Percentiles rank a stretch among this genome's conserved stretches.
Evolutionary conservation across 2,888 invertebrate species (phyloP).

Genomic region (Cerceris ruficornis): DNA sequence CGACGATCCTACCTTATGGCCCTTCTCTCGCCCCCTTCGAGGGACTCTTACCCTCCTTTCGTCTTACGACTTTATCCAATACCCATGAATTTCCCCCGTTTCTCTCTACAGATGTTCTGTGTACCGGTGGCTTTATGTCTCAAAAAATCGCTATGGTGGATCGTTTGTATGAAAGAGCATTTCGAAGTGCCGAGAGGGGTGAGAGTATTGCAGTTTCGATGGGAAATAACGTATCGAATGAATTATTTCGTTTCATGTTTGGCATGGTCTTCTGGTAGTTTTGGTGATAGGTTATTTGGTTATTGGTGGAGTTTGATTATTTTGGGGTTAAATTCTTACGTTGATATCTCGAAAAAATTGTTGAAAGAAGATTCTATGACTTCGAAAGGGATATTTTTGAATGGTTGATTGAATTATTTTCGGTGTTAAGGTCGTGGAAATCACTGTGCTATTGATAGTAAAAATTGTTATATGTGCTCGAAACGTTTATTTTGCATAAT

Average conservation of each 20-base stretch:
- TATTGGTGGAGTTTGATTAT: too few relatives aligned
- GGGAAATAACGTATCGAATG: too few relatives aligned
- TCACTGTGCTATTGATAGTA: too few relatives aligned
- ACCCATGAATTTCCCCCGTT: slow-evolving; percentile 41
- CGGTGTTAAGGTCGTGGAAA: too few relatives aligned
- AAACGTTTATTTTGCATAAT: too few relatives aligned
- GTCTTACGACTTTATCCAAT: slow-evolving; percentile 62
- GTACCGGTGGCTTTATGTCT: slow-evolving; percentile 14
- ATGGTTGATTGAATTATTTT: too few relatives aligned
- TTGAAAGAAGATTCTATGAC: too few relatives aligned
- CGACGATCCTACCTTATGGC: slow-evolving; percentile 55
- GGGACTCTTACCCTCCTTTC: slow-evolving; percentile 46
- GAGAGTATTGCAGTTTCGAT: neutral
- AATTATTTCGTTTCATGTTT: neutral
- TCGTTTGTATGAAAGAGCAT: neutral
- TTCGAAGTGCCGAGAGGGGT: neutral
- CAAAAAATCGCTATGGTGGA: slow-evolving; percentile 21
- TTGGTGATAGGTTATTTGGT: too few relatives aligned
- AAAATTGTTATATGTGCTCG: too few relatives aligned
- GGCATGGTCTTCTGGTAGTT: neutral
- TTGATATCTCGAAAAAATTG: too few relatives aligned
- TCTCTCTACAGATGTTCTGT: slow-evolving; percentile 17
- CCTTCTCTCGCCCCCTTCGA: neutral
- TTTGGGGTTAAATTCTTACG: too few relatives aligned
- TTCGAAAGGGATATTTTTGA: too few relatives aligned